Base-by-base conservation (phyloP, 2,113 vertebrate genomes). In the Tapirus terrestris region DNA sequence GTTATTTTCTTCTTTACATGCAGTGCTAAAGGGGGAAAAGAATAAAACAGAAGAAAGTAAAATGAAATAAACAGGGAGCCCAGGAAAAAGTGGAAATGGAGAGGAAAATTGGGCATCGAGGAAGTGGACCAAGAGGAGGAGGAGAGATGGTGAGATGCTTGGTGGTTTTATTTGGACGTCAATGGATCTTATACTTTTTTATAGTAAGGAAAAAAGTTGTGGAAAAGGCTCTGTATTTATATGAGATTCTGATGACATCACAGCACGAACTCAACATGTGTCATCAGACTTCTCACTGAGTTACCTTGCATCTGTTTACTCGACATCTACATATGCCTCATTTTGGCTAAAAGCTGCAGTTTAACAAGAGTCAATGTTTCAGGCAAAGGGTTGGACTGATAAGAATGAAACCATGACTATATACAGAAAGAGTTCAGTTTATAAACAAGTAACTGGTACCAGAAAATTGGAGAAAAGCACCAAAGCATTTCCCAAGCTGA, bases 391-490 rank as follows among this genome's bases (percentile, higher is more conserved):
- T 96, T 98, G 97, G 96, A 94, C 61, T 92, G 98, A 89, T 98
- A 96, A 98, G 98, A 98, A 98, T 91, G 95, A 98, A 98, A 98
- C 97, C 83, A 67, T 95, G 97, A 97, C 98, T 99, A 99, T 99
- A 97, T 99, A 99, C 99, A 99, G 98, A 98, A 98, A 98, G 97
- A 98, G 95, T 98, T 99, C 98, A 96, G 63, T 98, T 99, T 98
- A 99, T 98, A 98, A 99, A 99, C 98, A 98, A 99, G 98, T 98
- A 98, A 98, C 98, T 99, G 99, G 99, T 99, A 99, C 99, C 99
- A 99, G 98, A 99, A 99, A 98, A 98, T 92, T 96, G 97, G 98
- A 99, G 98, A 98, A 97, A 99, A 99, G 98, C 99, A 98, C 98
- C 98, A 98, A 98, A 98, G 98, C 98, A 98, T 98, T 98, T 99